Evolutionary conservation across 2,797 vertebrate species (phyloP), one percentile per base, ranked within the genome.

Genomic region (Sciurus vulgaris): DNA sequence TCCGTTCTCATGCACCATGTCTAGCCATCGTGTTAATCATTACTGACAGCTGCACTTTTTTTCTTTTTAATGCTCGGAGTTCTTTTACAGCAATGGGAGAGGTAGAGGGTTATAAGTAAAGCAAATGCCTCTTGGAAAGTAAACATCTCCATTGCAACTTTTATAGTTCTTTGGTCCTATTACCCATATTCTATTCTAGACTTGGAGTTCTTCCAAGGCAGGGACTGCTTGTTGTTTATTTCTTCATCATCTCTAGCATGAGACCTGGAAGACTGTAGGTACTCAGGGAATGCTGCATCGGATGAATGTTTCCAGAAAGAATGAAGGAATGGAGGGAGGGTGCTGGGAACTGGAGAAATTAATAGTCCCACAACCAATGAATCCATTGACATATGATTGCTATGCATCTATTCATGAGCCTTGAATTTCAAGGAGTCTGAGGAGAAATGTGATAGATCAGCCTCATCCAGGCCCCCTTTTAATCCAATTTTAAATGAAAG

Each of bases 1-100:
- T 83, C 97, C 86, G 85, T 81, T 96, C 95, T 95, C 94, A 98
- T 77, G 44, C 81, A 81, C 28, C 35, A 24, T 7, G 63, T 96
- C 96, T 97, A 95, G 86, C 89, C 94, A 0, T 30, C 8, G 3
- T 24, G 0, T 97, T 97, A 85, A 89, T 96, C 92, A 89, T 74
- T 77, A 94, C 92, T 74, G 92, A 96, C 95, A 94, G 92, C 72
- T 96, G 95, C 89, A 38, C 22, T 77, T 89, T 85, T 86, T 93
- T 20, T 61, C 88, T 26, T 83, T 28, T 33, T 1, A 18, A 38
- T 72, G 51, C 28, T 69, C 91, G 73, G 65, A 85, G 89, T 15
- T 65, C n/a, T 84, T 96, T 54, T 93, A 74, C 85, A 93, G 86
- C 49, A 47, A 9, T 59, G 33, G 77, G 69, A 93, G 63, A 83